These are phyloP conservation scores for Cheilosia vulpina DNA, from an alignment of 2,888 invertebrate species.

Conservation along the genomic window DNA sequence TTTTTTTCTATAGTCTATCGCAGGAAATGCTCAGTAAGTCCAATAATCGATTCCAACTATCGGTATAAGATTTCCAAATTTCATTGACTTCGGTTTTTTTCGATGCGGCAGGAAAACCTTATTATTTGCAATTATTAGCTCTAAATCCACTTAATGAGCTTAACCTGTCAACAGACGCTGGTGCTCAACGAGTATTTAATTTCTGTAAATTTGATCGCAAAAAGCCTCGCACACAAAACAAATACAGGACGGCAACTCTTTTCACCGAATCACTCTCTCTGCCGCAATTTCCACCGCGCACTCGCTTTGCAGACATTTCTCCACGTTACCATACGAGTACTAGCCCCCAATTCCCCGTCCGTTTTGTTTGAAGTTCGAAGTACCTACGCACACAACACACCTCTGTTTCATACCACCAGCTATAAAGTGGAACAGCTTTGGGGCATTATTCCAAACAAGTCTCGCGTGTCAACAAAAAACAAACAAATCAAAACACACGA, in stretches of 20 bases:
- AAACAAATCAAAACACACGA: conserved; percentile 33
- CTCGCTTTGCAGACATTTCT: conserved; percentile 47
- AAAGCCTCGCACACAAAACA: background rate
- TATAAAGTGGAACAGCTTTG: background rate
- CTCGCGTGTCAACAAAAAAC: conserved; percentile 11
- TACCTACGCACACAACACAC: background rate
- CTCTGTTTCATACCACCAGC: background rate
- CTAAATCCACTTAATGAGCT: no score
- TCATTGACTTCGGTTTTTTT: no score
- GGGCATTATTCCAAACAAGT: conserved; percentile 15
- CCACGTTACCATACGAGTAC: background rate
- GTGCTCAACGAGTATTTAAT: no score
- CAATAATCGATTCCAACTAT: no score
- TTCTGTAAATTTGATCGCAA: no score
- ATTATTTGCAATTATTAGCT: no score
- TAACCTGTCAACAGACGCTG: no score
- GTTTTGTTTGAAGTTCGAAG: conserved; percentile 42
- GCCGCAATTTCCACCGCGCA: background rate
- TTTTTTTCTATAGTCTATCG: no score
- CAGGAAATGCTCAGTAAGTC: no score
- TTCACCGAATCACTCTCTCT: background rate
- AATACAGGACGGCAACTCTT: conserved; percentile 11
- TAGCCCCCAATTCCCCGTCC: conserved; percentile 2
- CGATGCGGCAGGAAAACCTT: no score
- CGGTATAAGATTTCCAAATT: no score